Evolutionary conservation across 1,140 invertebrate genomes (phyloP), one percentile per base, ranked within the genome.

Genomic region (Drosophila kurseongensis): DNA sequence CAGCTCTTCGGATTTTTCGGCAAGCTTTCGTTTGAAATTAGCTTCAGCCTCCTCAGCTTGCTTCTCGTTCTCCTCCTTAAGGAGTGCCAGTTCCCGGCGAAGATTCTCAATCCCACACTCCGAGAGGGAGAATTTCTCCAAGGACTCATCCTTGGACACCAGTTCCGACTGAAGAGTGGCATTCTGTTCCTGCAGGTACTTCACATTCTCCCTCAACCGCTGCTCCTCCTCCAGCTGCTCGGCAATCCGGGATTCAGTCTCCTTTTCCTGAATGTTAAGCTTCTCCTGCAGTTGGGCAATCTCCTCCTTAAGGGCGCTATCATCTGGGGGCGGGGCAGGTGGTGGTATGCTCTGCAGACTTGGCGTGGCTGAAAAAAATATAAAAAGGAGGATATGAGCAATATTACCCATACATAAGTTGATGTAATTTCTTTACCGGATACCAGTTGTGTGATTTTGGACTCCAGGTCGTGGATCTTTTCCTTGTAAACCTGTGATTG

Each of bases 381-480:
- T 36, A 12, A 14, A 18, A 51, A 16, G 4, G 7, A 32, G 13
- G 4, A 0, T 23, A 14, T 10, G 1, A 12, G 23, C 1, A 2
- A 16, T 5, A 18, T n/a, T 35, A 18, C 1, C 4, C 1, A 4
- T 23, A n/a, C 0, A 14, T 44, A 0, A 40, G 5, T 32, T 40
- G 40, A 9, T 5, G n/a, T 18, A 13, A 6, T 50, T 45, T 23
- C 1, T n/a, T 65, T 75, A 91, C 90, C 90, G 40, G 90, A 91
- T 1, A 78, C 71, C 12, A 91, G 55, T 5, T 62, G 79, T 6
- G 83, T 92, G 14, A 94, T 62, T 61, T 92, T 92, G 38, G 91
- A 77, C 68, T 93, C 92, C 32, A 94, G 60, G 68, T 93, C 91
- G n/a, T 90, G 82, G 29, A 94, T 93, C 66, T 93, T 92, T 59